A percentile compares a stretch with the other conserved stretches of the same genome.
phyloP scores from a whole-genome alignment of 2,113 vertebrate species.

The Cavia aperea region DNA sequence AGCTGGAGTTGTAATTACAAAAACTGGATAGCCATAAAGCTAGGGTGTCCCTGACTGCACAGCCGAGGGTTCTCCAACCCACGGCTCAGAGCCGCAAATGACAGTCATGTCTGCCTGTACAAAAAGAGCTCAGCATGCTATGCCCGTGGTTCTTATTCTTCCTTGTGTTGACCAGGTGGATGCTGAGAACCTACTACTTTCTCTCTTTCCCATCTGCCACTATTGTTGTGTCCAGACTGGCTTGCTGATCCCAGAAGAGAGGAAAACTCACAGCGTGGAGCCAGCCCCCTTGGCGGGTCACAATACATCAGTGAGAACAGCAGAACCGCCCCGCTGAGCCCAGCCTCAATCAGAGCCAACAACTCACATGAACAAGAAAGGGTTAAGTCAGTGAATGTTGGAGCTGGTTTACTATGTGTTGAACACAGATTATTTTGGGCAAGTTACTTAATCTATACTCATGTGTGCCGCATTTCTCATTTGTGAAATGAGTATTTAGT shows the following conservation, averaged over 20 bases:
- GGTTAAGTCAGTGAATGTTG: not conserved
- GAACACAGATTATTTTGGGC: not conserved
- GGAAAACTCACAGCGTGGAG: not conserved
- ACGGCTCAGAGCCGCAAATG: not conserved
- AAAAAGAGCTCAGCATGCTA: no score
- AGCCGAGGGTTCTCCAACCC: not conserved
- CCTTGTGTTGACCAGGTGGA: not conserved
- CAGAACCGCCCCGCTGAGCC: not conserved
- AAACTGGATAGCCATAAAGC: not conserved
- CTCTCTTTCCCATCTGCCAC: not conserved
- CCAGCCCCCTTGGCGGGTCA: no score
- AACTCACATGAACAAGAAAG: not conserved
- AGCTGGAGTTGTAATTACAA: not conserved
- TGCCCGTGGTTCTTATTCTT: not conserved
- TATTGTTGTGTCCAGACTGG: not conserved
- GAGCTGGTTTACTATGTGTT: not conserved
- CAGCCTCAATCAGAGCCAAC: not conserved
- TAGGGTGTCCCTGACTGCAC: not conserved
- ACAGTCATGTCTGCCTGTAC: not conserved
- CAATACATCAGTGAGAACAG: fast-evolving
- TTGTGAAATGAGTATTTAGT: not conserved
- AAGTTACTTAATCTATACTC: not conserved
- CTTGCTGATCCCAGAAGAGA: not conserved
- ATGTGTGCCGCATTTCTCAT: not conserved
- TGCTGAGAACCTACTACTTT: not conserved